phyloP scores from a whole-genome alignment of 2,888 invertebrate species.

The Drosophila paranaensis region DNA sequence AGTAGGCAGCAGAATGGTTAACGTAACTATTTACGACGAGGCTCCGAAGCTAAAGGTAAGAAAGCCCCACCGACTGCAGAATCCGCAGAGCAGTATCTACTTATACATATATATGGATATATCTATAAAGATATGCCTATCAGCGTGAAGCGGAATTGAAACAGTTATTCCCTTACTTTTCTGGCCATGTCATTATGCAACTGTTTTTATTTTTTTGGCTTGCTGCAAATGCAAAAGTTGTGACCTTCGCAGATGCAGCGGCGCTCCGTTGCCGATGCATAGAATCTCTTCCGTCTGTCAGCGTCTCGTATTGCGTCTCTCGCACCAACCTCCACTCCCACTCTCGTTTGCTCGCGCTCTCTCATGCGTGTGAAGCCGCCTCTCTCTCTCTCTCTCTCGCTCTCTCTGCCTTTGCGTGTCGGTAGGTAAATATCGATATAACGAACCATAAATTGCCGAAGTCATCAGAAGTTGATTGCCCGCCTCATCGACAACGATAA shows the following conservation, averaged over 20 bases:
- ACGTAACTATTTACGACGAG: constrained; percentile 82
- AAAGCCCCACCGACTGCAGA: constrained; percentile 28
- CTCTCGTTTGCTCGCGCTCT: constrained; percentile 8
- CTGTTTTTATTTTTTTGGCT: constrained; percentile 24
- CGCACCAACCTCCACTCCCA: constrained; percentile 18
- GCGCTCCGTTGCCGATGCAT: constrained; percentile 40
- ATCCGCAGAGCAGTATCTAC: neutral
- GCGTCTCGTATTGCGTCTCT: constrained; percentile 23
- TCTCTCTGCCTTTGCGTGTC: neutral
- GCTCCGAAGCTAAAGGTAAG: constrained; percentile 81
- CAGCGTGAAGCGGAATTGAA: constrained; percentile 18
- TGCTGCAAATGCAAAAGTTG: constrained; percentile 53
- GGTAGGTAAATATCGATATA: constrained; percentile 27
- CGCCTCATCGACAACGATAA: constrained; percentile 17
- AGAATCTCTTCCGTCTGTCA: constrained; percentile 56
- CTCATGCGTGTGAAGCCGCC: constrained; percentile 4
- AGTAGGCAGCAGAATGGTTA: constrained; percentile 81
- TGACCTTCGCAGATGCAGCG: constrained; percentile 74
- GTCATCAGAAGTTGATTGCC: constrained; percentile 16
- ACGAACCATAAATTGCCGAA: constrained; percentile 16
- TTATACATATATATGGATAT: constrained; percentile 27
- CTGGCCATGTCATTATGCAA: constrained; percentile 65
- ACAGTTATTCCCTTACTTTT: constrained; percentile 2
- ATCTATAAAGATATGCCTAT: constrained; percentile 62
- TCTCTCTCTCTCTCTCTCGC: neutral